Base-by-base conservation (phyloP, 2,113 vertebrate genomes). In the Psephotus haematonotus region DNA sequence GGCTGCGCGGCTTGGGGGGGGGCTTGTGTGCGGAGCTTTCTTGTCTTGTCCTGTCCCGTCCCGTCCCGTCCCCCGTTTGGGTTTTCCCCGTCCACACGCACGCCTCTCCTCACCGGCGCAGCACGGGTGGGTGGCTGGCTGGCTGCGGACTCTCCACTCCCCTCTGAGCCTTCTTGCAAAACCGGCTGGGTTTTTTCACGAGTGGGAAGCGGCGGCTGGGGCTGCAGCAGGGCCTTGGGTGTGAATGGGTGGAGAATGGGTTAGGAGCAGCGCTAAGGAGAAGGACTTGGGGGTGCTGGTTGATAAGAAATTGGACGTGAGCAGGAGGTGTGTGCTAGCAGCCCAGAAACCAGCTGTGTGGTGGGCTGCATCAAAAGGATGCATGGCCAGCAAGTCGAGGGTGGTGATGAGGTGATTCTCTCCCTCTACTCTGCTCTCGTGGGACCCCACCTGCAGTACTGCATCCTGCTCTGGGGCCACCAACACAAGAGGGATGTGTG, bases 21-120 rank as follows among this genome's bases (percentile, higher is more conserved):
- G 13, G 17, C 27, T 11, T 6, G 2, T 11, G 20, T 10, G 31
- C 2, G 9, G 27, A 69, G 31, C 14, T 53, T 10, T 13, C 12
- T 24, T 20, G 29, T 8, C 25, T 53, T 37, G 39, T 7, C 12
- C 9, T 29, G 7, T 6, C 14, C 7, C 17, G n/a, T n/a, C n/a
- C n/a, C n/a, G n/a, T n/a, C 12, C 9, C 35, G 7, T 6, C 14
- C 7, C 17, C 6, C 19, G 13, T 24, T 18, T 27, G 39, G 39
- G 11, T 16, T 23, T 43, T 67, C 5, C 13, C 7, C 47, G 12
- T 53, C 37, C 33, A 19, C 28, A 3, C 8, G 33, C 65, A 9
- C 1, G 0, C 33, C 10, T 65, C 11, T 65, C 7, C 3, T 4
- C 3, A 13, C 8, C 17, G 19, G 18, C 12, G 43, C 31, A 1